Percentiles rank a stretch among this genome's conserved stretches.
phyloP scores from a whole-genome alignment of 2,113 vertebrate species.

The Notarius quadriscutis region DNA sequence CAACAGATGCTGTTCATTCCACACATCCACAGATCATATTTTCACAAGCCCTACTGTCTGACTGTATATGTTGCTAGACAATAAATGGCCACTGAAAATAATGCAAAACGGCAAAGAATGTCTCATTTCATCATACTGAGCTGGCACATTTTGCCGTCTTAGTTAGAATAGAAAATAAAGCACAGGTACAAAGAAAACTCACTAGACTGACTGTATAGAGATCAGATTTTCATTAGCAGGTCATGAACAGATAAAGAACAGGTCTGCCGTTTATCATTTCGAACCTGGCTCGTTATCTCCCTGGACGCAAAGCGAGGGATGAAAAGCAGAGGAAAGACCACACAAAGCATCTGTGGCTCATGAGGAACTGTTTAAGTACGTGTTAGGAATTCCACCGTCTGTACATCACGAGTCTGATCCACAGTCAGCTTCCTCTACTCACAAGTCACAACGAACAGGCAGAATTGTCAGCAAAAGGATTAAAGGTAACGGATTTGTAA shows the following conservation, averaged over 20 bases:
- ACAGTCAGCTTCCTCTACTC: not conserved
- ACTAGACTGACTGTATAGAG: not conserved
- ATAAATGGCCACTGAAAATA: not conserved
- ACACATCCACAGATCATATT: not conserved
- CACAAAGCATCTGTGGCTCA: constrained; percentile 39
- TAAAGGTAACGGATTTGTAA: not conserved
- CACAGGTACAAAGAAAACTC: not conserved
- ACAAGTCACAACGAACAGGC: not conserved
- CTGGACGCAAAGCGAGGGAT: not conserved
- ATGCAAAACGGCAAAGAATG: constrained; percentile 14
- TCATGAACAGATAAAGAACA: not conserved
- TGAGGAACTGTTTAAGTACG: constrained; percentile 48
- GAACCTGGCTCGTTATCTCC: not conserved
- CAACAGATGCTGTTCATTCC: constrained; percentile 20
- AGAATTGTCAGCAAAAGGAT: constrained; percentile 19
- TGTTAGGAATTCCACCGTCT: constrained; percentile 45
- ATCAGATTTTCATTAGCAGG: not conserved
- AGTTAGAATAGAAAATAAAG: not conserved
- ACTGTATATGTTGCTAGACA: not conserved
- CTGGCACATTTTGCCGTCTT: not conserved
- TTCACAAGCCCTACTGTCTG: not conserved
- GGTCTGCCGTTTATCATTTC: not conserved
- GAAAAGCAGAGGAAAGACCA: constrained; percentile 28
- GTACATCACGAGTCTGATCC: constrained; percentile 28
- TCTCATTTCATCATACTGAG: constrained; percentile 9